Percentiles rank a stretch among this genome's conserved stretches.
Evolutionary conservation across 2,113 vertebrate genomes (phyloP).

Genomic region (Brevimyrus niger): DNA sequence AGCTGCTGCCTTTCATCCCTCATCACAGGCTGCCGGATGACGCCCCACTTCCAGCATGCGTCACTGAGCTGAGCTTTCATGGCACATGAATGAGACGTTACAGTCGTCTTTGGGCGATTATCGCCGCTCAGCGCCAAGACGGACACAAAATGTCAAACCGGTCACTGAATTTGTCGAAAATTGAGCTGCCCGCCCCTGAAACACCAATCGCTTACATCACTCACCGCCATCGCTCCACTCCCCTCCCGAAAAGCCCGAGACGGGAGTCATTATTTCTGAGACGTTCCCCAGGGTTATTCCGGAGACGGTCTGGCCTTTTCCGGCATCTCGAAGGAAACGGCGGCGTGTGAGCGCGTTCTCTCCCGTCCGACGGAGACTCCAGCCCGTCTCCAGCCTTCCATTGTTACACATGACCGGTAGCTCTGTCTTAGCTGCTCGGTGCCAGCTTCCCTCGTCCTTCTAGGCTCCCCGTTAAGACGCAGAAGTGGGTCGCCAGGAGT

Average conservation of each 20-base stretch:
- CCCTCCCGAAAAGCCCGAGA: background rate
- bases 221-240: background rate
- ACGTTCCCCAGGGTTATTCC: background rate
- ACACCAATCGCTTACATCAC: background rate
- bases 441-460: too few species aligned
- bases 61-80: background rate
- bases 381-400: background rate
- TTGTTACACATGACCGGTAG: background rate
- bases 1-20: background rate
- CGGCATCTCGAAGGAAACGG: constrained; percentile 5
- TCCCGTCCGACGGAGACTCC: background rate
- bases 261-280: background rate
- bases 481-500: background rate
- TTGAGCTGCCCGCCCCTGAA: background rate
- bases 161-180: background rate
- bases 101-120: background rate
- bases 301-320: background rate
- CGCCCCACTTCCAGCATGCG: background rate
- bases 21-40: background rate
- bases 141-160: background rate
- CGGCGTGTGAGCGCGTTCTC: background rate
- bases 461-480: background rate
- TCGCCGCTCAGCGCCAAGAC: background rate
- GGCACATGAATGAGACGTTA: background rate
- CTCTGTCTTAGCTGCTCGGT: background rate